Evolutionary conservation across 2,888 invertebrate species (phyloP).

Genomic region (Listrodromus nycthemerus): DNA sequence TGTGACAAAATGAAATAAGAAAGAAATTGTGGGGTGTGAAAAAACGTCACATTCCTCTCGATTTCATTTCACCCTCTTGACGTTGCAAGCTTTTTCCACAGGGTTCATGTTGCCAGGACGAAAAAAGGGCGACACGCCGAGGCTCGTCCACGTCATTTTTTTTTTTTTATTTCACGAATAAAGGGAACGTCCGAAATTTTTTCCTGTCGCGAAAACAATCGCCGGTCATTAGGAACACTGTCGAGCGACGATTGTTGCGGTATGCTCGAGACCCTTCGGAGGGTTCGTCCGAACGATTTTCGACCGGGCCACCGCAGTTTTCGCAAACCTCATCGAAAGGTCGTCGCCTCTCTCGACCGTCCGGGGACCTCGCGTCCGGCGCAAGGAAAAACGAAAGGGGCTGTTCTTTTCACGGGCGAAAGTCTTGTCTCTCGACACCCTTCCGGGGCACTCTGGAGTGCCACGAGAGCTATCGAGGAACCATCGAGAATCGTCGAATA

Average conservation of each 20-base stretch:
- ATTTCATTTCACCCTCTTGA: slow-evolving; percentile 8
- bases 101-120: slow-evolving; percentile 21
- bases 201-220: slow-evolving; percentile 63
- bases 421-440: slow-evolving; percentile 29
- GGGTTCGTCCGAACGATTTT: slow-evolving; percentile 22
- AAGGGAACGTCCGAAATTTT: slow-evolving; percentile 35
- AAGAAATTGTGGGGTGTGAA: slow-evolving; percentile 20
- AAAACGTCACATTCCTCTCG: slow-evolving; percentile 34
- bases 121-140: not conserved
- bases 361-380: slow-evolving; percentile 31
- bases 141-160: slow-evolving; percentile 25
- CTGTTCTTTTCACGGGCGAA: slow-evolving; percentile 26
- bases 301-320: slow-evolving; percentile 23
- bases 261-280: slow-evolving; percentile 34
- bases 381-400: slow-evolving; percentile 33
- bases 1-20: slow-evolving; percentile 28
- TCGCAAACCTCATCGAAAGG: slow-evolving; percentile 33
- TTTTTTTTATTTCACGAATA: slow-evolving; percentile 18
- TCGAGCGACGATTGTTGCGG: slow-evolving; percentile 57
- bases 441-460: slow-evolving; percentile 16
- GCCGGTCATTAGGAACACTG: slow-evolving; percentile 65
- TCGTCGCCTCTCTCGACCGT: slow-evolving; percentile 39
- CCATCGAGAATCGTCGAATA: slow-evolving; percentile 50
- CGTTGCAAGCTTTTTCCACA: not conserved
- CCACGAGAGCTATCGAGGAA: slow-evolving; percentile 38